Evolutionary conservation across 2,113 vertebrate species (phyloP), one percentile per base, ranked within the genome.

Genomic region (Myrmecophaga tridactyla): DNA sequence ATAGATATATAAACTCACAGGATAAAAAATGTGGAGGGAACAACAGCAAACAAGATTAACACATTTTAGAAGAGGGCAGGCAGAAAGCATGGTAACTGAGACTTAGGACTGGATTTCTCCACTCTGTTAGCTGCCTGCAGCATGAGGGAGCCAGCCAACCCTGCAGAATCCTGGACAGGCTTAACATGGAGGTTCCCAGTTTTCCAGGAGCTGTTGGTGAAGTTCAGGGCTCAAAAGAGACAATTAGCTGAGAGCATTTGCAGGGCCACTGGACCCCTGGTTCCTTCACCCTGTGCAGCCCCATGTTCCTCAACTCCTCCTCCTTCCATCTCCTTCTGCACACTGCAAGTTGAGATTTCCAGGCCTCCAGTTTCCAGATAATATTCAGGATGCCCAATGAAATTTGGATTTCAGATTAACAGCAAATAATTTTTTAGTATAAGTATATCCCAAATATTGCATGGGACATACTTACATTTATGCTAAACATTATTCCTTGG

Each of bases 401-500:
- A 51, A 87, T 27, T 87, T 90, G 25, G 69, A 89, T 73, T 93
- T 94, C 41, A 70, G 27, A 84, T 81, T 75, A 83, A 56, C 21
- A 23, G 31, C 8, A 90, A 72, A 75, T 7, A 56, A 21, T 80
- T 14, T 95, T 94, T 90, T 69, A 81, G 58, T 62, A 83, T 77
- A 76, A 88, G 14, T 41, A 82, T 62, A 72, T 56, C 46, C 46
- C 46, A 86, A 85, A 72, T 93, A 89, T 39, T 86, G 9, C 13
- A n/a, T 31, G 29, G 46, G 29, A 94, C 63, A 41, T 31, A 6
- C 9, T 92, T 90, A 88, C 27, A 6, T 7, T 92, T 90, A 88
- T 34, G 82, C 39, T 67, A 91, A 92, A 94, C 92, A 86, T 25
- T 65, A 65, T 65, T 43, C 21, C 17, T 56, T 56, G 20, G 20